Percentiles rank a stretch among this genome's conserved stretches.
Evolutionary conservation across 2,888 invertebrate genomes (phyloP).

Genomic region (Isoperla grammatica): DNA sequence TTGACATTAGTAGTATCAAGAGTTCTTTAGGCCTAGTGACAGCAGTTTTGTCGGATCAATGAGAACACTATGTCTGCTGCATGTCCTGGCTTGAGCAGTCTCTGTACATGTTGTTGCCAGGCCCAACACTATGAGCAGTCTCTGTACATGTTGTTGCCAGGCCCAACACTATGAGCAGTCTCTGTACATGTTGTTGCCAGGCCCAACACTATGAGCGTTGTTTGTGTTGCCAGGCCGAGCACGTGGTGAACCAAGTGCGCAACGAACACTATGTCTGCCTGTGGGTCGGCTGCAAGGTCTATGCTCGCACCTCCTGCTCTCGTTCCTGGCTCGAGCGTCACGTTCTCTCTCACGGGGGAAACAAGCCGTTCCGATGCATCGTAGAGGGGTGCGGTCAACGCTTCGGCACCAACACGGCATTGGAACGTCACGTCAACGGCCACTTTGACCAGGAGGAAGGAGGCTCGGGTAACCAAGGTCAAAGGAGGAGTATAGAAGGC

Average conservation of each 20-base stretch:
- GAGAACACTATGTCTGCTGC: no score
- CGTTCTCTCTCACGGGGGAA: slow-evolving; percentile 84
- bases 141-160: no score
- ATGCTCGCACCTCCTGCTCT: slow-evolving; percentile 86
- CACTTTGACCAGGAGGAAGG: slow-evolving; percentile 71
- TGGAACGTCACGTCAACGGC: slow-evolving; percentile 89
- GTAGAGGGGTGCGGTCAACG: slow-evolving; percentile 83
- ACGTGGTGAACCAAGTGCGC: slow-evolving; percentile 80
- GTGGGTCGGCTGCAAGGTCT: slow-evolving; percentile 93
- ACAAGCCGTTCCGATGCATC: slow-evolving; percentile 92
- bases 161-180: no score
- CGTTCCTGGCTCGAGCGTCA: slow-evolving; percentile 91
- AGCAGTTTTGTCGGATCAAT: no score
- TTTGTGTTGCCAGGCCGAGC: slow-evolving; percentile 56
- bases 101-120: no score
- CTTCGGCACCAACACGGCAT: slow-evolving; percentile 76
- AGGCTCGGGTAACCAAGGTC: slow-evolving; percentile 50
- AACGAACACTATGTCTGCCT: slow-evolving; percentile 83
- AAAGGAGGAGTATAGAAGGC: slow-evolving; percentile 64
- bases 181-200: no score
- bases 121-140: no score
- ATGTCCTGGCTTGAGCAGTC: no score
- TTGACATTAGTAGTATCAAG: no score
- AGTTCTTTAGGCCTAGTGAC: no score
- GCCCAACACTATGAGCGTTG: no score